Base-by-base conservation (phyloP, 1,140 invertebrate genomes). In the Galleria mellonella region DNA sequence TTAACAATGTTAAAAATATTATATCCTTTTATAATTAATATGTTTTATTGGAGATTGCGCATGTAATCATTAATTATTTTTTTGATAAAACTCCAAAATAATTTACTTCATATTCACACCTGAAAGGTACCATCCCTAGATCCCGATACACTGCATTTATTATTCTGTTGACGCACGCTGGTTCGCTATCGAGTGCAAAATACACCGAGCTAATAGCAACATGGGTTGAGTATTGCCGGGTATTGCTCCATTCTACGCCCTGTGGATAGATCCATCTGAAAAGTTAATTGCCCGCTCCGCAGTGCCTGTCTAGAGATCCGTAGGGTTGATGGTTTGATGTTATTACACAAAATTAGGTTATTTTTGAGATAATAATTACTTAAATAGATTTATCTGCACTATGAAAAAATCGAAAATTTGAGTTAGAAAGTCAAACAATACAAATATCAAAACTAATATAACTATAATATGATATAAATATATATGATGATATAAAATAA, bases 271-370 rank as follows among this genome's bases (percentile, higher is more conserved):
- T 48, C 47, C 51, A 57, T 53, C 58, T 57, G 54, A 62, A 56
- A 56, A 56, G 54, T 57, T 57, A 56, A 62, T 62, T 62, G 54
- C 58, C 41, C 38, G 39, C 43, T 33, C 44, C 44, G 51, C 54
- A 54, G 51, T 62, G 54, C 42, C 52, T 42, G 54, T 48, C 32
- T 23, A 15, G 9, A 9, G 35, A 7, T 37, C 2, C 13, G 14
- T 14, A 37, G 35, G 35, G 35, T 17, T 37, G 35, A 23, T 23
- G 17, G 17, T 23, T 23, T n/a, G n/a, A n/a, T n/a, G n/a, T 14
- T 15, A 10, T 17, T 37, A 14, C 12, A 14, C 12, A 13, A 37
- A 37, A 17, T n/a, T n/a, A n/a, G n/a, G n/a, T n/a, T 37, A 37
- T 23, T 1, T 31, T 31, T 31, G 2, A 29, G n/a, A n/a, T n/a